Base-by-base conservation (phyloP, 2,797 vertebrate species). In the Pitangus sulphuratus region DNA sequence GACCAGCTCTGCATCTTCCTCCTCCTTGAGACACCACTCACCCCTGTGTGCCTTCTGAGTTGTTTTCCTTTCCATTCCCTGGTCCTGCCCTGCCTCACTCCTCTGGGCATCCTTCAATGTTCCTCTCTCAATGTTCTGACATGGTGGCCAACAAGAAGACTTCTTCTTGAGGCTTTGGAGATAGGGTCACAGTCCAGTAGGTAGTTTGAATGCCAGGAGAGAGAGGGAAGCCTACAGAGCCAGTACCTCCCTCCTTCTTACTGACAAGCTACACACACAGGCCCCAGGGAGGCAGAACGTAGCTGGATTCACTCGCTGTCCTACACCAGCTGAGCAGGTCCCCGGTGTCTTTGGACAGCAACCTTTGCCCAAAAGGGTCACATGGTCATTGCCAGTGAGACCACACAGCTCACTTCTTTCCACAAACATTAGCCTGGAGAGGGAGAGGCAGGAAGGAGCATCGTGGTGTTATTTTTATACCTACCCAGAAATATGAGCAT, bases 311-410 rank as follows among this genome's bases (percentile, higher is more conserved):
- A 31, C 35, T 53, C 3, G 0, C 40, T 48, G 57, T 64, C 22
- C 57, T 33, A 60, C 37, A 56, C 12, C 37, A 21, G 11, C 58
- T 22, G 17, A 12, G 16, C 39, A 21, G 33, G 28, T n/a, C 72
- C 33, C 4, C 1, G 2, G 21, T n/a, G 31, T 26, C 78, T 48
- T 28, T 53, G 61, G 69, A 74, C 53, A 85, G 56, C 37, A 11
- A 39, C 12, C 58, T 37, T 42, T 24, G 39, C 35, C 33, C 66
- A 31, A 13, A 62, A 30, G 28, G 33, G 60, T 39, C 3, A 1
- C 0, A 0, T 25, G 40, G 40, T 24, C 78, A 42, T 1, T 44
- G 37, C 33, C 1, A 0, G 7, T 13, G 39, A 78, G 39, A 88
- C n/a, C 35, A 69, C 0, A 9, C 53, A 75, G 48, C 42, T 69